Evolutionary conservation across 1,140 invertebrate species (phyloP).

Genomic region (Fopius arisanus): DNA sequence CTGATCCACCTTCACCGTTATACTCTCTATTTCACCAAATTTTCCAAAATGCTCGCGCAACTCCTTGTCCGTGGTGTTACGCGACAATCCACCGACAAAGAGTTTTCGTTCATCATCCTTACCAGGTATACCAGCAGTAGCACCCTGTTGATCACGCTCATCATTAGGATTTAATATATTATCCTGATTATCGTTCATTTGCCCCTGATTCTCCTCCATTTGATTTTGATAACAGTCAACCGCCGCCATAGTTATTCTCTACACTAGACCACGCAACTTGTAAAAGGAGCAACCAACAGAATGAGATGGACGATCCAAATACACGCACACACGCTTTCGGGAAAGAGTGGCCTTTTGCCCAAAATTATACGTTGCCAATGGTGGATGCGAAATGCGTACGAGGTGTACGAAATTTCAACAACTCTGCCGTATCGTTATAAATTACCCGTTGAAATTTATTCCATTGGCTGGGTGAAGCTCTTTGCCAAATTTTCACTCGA

Average conservation of each 20-base stretch:
- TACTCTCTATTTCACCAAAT: conserved; percentile 72
- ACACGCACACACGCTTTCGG: neutral
- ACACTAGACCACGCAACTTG: neutral
- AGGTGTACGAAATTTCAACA: neutral
- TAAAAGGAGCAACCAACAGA: neutral
- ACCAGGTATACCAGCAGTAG: conserved; percentile 63
- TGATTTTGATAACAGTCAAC: conserved; percentile 18
- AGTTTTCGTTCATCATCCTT: conserved; percentile 66
- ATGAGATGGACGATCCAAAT: conserved; percentile 2
- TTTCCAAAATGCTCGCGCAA: conserved; percentile 71
- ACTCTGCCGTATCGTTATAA: neutral
- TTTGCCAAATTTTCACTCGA: neutral
- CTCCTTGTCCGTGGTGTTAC: conserved; percentile 66
- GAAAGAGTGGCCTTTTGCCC: conserved; percentile 6
- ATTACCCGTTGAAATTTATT: neutral
- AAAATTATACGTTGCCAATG: conserved; percentile 11
- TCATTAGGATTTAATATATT: neutral
- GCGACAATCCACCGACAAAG: conserved; percentile 63
- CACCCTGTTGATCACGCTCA: neutral
- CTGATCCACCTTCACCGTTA: conserved; percentile 73
- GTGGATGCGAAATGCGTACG: neutral
- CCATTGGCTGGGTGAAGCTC: neutral
- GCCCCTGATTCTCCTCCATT: neutral
- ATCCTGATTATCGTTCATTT: neutral
- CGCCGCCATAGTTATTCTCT: neutral